Evolutionary conservation across 2,113 vertebrate species (phyloP).

Genomic region (Neofelis nebulosa): DNA sequence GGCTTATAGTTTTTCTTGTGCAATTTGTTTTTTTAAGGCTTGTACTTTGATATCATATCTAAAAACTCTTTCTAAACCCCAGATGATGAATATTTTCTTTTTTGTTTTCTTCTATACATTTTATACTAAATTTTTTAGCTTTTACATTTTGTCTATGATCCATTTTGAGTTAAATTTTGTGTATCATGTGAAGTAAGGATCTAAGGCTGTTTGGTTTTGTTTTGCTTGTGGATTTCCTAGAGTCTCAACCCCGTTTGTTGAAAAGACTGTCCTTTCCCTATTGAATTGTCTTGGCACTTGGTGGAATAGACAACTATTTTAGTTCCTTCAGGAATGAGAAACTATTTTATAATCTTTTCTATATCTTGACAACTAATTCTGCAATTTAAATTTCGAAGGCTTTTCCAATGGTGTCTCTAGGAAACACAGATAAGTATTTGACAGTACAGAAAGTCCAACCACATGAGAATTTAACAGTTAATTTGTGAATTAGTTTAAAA

Average conservation of each 20-base stretch:
- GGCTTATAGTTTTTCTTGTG: background rate
- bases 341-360: conserved; percentile 20
- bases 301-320: conserved; percentile 22
- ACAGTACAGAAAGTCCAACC: background rate
- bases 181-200: background rate
- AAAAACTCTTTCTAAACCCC: background rate
- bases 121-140: background rate
- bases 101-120: background rate
- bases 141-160: background rate
- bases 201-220: background rate
- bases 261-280: conserved; percentile 2
- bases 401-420: background rate
- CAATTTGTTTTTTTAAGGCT: background rate
- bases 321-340: background rate
- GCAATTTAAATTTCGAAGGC: conserved; percentile 18
- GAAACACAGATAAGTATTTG: background rate
- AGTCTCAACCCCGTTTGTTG: background rate
- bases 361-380: background rate
- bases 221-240: background rate
- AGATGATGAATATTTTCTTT: background rate
- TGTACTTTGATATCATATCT: background rate
- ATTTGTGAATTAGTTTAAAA: conserved; percentile 24
- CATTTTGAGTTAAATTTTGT: conserved; percentile 7
- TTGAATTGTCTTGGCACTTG: background rate
- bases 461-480: background rate